Conservation (phyloP, 35 echinoderm and acorn worm genomes). For the Patiria miniata region DNA sequence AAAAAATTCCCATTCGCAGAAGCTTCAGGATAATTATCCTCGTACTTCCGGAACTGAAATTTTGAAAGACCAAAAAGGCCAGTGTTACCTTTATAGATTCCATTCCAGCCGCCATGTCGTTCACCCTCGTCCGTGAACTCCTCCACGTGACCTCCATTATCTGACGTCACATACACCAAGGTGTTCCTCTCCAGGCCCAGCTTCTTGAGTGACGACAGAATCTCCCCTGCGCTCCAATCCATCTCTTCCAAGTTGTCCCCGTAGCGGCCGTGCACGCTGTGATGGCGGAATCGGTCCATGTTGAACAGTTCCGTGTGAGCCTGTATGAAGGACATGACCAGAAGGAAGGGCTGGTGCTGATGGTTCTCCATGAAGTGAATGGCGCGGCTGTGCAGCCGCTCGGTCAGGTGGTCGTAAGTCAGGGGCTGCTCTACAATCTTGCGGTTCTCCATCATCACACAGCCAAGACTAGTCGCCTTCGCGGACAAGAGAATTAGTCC, state of each 20-base stretch:
- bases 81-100: conserved; percentile 88
- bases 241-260: conserved; percentile 84
- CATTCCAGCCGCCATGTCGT: conserved; percentile 92
- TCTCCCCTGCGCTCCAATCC: conserved; percentile 90
- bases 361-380: conserved; percentile 73
- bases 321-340: conserved; percentile 70
- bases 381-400: conserved; percentile 66
- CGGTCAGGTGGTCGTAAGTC: conserved; percentile 69
- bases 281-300: conserved; percentile 46
- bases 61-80: background rate
- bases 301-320: conserved; percentile 77
- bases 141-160: conserved; percentile 95
- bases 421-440: conserved; percentile 91
- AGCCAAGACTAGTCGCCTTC: conserved; percentile 55
- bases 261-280: conserved; percentile 74
- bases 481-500: background rate
- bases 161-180: conserved; percentile 92
- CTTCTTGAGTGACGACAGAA: conserved; percentile 60
- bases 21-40: no score
- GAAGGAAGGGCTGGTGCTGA: conserved; percentile 66
- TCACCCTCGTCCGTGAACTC: conserved; percentile 67
- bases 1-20: no score
- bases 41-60: no score
- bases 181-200: conserved; percentile 74
- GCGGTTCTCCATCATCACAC: conserved; percentile 87